phyloP scores from a whole-genome alignment of 2,113 vertebrate species.

The Phalacrocorax aristotelis region DNA sequence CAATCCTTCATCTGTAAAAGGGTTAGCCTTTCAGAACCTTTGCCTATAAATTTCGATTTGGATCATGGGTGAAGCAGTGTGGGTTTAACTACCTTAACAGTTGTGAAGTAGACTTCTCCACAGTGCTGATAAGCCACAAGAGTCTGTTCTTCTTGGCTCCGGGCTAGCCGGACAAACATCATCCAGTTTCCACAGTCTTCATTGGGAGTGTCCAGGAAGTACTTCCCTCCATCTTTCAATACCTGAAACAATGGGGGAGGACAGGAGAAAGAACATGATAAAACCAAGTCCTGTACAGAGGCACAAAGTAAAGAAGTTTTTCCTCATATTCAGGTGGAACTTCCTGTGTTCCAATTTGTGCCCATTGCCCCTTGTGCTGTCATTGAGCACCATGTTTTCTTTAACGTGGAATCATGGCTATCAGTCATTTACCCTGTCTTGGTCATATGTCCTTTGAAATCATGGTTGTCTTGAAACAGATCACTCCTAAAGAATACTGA shows the following conservation, averaged over 20 bases:
- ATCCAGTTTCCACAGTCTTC: conserved; percentile 74
- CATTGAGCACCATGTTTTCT: not conserved
- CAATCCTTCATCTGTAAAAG: not conserved
- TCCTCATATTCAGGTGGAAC: too few relatives aligned
- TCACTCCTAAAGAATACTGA: not conserved
- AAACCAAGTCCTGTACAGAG: not conserved
- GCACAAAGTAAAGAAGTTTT: too few relatives aligned
- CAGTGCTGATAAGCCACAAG: conserved; percentile 71
- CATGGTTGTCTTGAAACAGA: not conserved
- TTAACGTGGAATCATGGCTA: not conserved
- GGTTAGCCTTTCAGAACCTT: not conserved
- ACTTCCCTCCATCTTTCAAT: conserved; percentile 63
- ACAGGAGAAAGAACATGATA: not conserved
- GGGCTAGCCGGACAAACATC: conserved; percentile 71
- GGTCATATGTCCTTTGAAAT: not conserved
- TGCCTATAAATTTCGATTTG: not conserved
- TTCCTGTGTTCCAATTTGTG: too few relatives aligned
- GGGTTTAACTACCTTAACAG: conserved; percentile 58
- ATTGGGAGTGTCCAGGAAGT: conserved; percentile 69
- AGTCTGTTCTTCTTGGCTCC: conserved; percentile 68
- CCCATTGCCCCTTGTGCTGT: too few relatives aligned
- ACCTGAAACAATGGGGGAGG: conserved; percentile 41
- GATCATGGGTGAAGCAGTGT: not conserved
- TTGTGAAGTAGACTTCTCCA: conserved; percentile 71
- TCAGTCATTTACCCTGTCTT: not conserved